Evolutionary conservation across 1,140 invertebrate species (phyloP), one percentile per base, ranked within the genome.

Genomic region (Eurosta solidaginis): DNA sequence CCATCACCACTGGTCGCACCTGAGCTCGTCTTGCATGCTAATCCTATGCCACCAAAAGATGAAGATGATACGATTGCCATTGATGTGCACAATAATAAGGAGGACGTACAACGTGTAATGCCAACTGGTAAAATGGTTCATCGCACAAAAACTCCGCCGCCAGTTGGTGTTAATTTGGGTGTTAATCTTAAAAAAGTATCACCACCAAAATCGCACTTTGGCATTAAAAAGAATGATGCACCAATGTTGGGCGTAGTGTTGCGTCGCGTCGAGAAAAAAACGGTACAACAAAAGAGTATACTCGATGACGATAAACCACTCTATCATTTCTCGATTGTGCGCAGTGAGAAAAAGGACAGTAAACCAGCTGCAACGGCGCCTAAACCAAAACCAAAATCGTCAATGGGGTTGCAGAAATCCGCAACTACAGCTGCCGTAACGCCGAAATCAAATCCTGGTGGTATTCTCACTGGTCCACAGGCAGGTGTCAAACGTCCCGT

Each of bases 231-330:
- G 59, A 84, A 85, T 47, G 85, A 86, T 22, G 77, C 75, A 1
- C 85, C 85, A 25, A 87, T 86, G 86, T 77, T 87, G 50, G 85
- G 84, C 14, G 86, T 88, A 3, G 86, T 88, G 0, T 77, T 88
- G 14, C 85, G 86, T 25, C 85, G 83, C 25, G 86, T 88, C 17
- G 86, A 87, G 20, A 84, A 82, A 75, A 87, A 87, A 63, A 49
- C 49, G 0, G 81, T 73, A 47, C 85, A 83, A 1, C 83, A 85
- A n/a, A 87, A 87, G 76, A 87, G 85, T 63, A 83, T 87, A 20
- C 78, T 87, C n/a, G 85, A 87, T 25, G 85, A 87, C 50, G 85
- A 87, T 50, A 85, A 87, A 7, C 85, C 85, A 0, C 75, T 87
- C 1, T 87, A 87, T 73, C 84, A 86, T 75, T 79, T 87, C 9